These are phyloP conservation scores for Pseudopipra pipra DNA, from an alignment of 2,113 vertebrate species.

Conservation along the genomic window DNA sequence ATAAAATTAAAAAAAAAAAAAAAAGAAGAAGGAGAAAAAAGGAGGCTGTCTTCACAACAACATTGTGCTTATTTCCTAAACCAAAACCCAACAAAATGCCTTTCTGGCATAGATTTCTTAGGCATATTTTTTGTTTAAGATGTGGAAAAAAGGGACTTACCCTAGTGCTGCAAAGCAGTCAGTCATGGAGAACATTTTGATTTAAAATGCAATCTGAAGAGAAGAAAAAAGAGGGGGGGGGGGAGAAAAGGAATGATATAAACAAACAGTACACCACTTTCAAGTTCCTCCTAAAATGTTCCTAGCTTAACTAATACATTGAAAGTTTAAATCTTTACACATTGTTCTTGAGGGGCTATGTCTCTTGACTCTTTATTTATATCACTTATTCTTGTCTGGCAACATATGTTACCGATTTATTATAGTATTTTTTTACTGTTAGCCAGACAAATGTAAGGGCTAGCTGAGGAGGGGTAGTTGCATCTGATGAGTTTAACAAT, in stretches of 20 bases:
- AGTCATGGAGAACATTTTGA: constrained; percentile 75
- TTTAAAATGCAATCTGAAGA: constrained; percentile 75
- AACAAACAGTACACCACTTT: constrained; percentile 69
- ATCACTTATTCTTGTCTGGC: constrained; percentile 74
- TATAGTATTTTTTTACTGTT: constrained; percentile 77
- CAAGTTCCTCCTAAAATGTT: constrained; percentile 68
- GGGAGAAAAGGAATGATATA: constrained; percentile 51
- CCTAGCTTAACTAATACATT: constrained; percentile 66
- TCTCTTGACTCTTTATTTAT: constrained; percentile 74
- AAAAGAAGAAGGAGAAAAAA: not conserved
- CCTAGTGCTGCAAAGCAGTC: constrained; percentile 74
- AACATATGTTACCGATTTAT: constrained; percentile 81
- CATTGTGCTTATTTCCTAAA: constrained; percentile 57
- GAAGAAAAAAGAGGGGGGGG: not conserved
- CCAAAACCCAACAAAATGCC: constrained; percentile 46
- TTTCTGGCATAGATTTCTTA: constrained; percentile 63
- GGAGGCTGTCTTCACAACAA: constrained; percentile 16
- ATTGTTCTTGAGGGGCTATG: constrained; percentile 69
- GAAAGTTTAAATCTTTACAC: constrained; percentile 76
- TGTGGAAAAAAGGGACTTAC: constrained; percentile 75
- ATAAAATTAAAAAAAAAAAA: too few relatives aligned
- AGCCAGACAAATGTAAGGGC: constrained; percentile 75
- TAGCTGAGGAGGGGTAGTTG: constrained; percentile 77
- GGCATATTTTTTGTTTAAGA: constrained; percentile 67
- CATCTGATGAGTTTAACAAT: constrained; percentile 80